Evolutionary conservation across 2,113 vertebrate species (phyloP).

Genomic region (Peucedramus taeniatus): DNA sequence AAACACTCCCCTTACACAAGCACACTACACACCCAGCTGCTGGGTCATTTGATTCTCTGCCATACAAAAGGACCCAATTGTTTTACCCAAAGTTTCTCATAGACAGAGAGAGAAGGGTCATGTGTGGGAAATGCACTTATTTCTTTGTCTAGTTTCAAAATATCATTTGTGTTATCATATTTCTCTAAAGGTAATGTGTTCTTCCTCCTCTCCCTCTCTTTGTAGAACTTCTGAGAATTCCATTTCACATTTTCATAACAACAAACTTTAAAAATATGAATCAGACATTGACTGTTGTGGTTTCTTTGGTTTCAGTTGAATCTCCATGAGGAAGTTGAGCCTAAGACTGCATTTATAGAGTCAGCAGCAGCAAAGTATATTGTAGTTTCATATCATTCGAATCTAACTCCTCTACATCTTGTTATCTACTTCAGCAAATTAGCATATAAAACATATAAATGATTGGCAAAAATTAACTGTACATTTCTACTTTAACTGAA

Average conservation of each 20-base stretch:
- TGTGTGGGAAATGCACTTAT: not conserved
- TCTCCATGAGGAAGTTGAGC: not conserved
- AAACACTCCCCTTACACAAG: not conserved
- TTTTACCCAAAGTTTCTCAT: not conserved
- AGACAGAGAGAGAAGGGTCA: not conserved
- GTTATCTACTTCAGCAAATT: slow-evolving; percentile 27
- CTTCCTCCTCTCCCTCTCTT: not conserved
- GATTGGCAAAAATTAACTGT: slow-evolving; percentile 46
- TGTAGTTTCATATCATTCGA: not conserved
- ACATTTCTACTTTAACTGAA: slow-evolving; percentile 41
- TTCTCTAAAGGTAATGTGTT: not conserved
- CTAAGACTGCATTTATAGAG: not conserved
- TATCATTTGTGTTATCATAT: not conserved
- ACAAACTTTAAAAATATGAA: not conserved
- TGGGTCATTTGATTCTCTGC: not conserved
- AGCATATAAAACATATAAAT: not conserved
- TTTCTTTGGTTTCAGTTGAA: not conserved
- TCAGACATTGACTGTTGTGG: not conserved
- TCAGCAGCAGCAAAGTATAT: not conserved
- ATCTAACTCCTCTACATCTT: not conserved
- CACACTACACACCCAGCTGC: not conserved
- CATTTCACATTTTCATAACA: not conserved
- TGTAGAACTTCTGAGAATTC: not conserved
- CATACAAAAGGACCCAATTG: not conserved
- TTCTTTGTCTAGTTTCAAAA: not conserved